Percentiles rank a stretch among this genome's conserved stretches.
Conservation (phyloP, 2,113 vertebrate genomes). For the Sisor rabdophorus region DNA sequence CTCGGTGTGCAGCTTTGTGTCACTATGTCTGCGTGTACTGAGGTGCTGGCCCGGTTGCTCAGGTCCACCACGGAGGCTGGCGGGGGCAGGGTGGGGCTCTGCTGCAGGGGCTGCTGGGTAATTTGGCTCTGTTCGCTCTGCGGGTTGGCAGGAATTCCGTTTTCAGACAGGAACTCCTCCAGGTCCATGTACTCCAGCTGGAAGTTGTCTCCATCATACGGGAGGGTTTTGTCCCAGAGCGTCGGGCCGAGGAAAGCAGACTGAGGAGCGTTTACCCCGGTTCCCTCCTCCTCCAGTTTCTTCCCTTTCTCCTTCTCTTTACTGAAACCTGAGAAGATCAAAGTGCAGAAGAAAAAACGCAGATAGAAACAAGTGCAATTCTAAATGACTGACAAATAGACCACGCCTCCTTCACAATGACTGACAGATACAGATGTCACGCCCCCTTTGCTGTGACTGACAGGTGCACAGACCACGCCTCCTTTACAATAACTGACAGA, state of each 20-base stretch:
- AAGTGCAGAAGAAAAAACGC: background rate
- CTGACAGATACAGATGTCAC: background rate
- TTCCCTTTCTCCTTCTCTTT: constrained; percentile 86
- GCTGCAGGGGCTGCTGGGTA: constrained; percentile 68
- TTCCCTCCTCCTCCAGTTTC: constrained; percentile 88
- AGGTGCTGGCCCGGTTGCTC: constrained; percentile 83
- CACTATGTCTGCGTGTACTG: constrained; percentile 76
- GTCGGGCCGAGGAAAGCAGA: constrained; percentile 96
- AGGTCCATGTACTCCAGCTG: constrained; percentile 99
- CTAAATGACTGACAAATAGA: background rate
- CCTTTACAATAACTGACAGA: background rate
- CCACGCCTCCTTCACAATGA: background rate
- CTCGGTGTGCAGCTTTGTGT: constrained; percentile 83
- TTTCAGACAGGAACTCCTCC: constrained; percentile 97
- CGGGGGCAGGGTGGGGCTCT: constrained; percentile 55
- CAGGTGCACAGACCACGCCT: background rate
- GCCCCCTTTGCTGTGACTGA: background rate
- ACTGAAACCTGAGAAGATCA: constrained; percentile 72
- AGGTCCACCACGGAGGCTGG: constrained; percentile 86
- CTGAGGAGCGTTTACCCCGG: constrained; percentile 75
- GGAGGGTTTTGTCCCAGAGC: constrained; percentile 97
- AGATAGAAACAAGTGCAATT: background rate
- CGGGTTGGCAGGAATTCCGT: constrained; percentile 91
- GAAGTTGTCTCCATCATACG: constrained; percentile 94
- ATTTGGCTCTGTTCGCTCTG: constrained; percentile 75